Evolutionary conservation across 1,140 invertebrate genomes (phyloP).

Genomic region (honey bee (Apis mellifera)): Amel_HAv3.1 CM009936.2:3261501-3262000

Average conservation of each 20-base stretch:
- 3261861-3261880: conserved; percentile 24
- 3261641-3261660: not conserved
- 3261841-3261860: conserved; percentile 22
- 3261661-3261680: not conserved
- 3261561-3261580: conserved; percentile 45
- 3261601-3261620: conserved; percentile 67
- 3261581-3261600: conserved; percentile 63
- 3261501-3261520: conserved; percentile 50
- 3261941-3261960: conserved; percentile 27
- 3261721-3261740: not conserved
- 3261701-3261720: not conserved
- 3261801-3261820: not conserved
- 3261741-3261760: not conserved
- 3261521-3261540: conserved; percentile 48
- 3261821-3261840: conserved; percentile 32
- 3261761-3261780: not conserved
- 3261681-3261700: not conserved
- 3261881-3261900: conserved; percentile 22
- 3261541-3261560: conserved; percentile 42
- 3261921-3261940: conserved; percentile 45
- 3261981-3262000: conserved; percentile 27
- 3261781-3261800: not conserved
- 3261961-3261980: conserved; percentile 19
- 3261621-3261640: not conserved
- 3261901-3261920: conserved; percentile 36